Evolutionary conservation across 2,888 invertebrate genomes (phyloP), one percentile per base, ranked within the genome.

Genomic region (Drosophila neotestacea): DNA sequence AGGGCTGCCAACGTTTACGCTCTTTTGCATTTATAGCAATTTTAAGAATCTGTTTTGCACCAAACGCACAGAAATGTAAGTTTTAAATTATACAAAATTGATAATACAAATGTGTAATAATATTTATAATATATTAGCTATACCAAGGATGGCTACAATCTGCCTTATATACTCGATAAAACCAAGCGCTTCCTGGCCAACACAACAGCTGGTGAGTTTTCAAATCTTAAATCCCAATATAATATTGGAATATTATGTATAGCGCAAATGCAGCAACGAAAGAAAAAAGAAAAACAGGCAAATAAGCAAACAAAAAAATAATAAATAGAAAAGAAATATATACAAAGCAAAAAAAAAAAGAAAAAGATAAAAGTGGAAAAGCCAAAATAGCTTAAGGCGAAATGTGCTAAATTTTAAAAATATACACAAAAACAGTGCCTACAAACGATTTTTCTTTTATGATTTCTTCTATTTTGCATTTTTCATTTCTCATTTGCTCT

Each of bases 21-120:
- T 92, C 67, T 92, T 92, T 79, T 92, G 92, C 92, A 92, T 92
- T 92, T 92, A 92, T 87, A 92, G 92, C 90, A 92, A 92, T 84
- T 92, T 92, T 87, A 92, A 92, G 83, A 92, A 92, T 90, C 87
- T 92, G 51, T 92, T 92, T 78, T 92, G 92, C 90, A 92, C 92
- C 77, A 92, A 92, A 90, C 92, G 92, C 82, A 92, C 92, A 65
- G 92, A 92, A 90, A 92, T 91, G 92, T 92, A 90, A 83, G 91
- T 88, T 32, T 0, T 36, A n/a, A 9, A 13, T 27, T 39, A 5
- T 30, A n/a, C 5, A 16, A 44, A 30, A 22, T 13, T 2, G 6
- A 9, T 22, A 22, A 7, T 13, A 66, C 9, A 5, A 6, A 36
- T 3, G 16, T 44, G 6, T n/a, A 32, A 44, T 16, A 4, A 38